Conservation (phyloP, 2,113 vertebrate genomes). For the Petroica traversi region DNA sequence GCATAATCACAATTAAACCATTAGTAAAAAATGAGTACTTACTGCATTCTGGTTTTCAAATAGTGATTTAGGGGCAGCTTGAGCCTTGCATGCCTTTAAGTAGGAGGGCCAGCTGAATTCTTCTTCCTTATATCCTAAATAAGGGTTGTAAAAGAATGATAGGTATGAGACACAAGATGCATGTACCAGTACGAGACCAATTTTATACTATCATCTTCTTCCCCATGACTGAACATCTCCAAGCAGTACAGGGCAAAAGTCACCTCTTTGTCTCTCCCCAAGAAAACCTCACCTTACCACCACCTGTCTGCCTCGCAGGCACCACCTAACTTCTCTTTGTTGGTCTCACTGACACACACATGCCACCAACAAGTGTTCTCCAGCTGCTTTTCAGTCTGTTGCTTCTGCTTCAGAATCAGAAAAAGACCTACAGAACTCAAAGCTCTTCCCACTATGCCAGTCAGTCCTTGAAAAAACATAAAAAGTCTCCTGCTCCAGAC, state of each 20-base stretch:
- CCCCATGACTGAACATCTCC: background rate
- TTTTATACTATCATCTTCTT: background rate
- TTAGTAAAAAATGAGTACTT: constrained; percentile 40
- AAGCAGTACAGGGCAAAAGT: background rate
- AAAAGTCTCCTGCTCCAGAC: background rate
- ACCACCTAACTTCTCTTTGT: background rate
- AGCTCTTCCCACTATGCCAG: background rate
- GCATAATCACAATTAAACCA: background rate
- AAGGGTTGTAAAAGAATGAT: background rate
- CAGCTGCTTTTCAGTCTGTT: background rate
- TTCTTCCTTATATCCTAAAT: constrained; percentile 83
- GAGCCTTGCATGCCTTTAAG: constrained; percentile 83
- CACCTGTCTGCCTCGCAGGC: background rate
- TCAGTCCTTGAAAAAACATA: background rate
- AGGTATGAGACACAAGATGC: background rate
- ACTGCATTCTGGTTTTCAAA: constrained; percentile 89
- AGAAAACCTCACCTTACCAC: background rate
- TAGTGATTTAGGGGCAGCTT: constrained; percentile 84
- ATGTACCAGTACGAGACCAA: background rate
- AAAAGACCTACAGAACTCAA: background rate
- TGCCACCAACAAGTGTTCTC: background rate
- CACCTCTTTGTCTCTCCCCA: background rate
- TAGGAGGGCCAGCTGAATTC: constrained; percentile 86
- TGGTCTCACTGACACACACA: background rate
- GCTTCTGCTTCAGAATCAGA: background rate